Evolutionary conservation across 2,888 invertebrate genomes (phyloP).

Genomic region (Parasteatoda lunata): DNA sequence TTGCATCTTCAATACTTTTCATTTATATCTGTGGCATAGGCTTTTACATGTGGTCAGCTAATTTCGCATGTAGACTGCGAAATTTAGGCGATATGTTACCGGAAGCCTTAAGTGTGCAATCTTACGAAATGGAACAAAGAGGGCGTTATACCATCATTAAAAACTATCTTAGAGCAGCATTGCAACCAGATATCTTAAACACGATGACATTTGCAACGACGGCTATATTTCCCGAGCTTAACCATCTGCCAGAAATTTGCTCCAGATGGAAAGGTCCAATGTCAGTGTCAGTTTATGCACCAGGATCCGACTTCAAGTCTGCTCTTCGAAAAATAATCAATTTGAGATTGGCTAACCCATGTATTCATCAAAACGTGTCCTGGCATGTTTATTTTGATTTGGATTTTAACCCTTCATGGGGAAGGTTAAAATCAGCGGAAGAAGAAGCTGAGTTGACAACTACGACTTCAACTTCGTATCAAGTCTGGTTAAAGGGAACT

Average conservation of each 20-base stretch:
- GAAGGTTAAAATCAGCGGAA: constrained; percentile 63
- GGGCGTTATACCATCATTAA: constrained; percentile 60
- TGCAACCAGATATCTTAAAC: constrained; percentile 5
- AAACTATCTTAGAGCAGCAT: constrained; percentile 61
- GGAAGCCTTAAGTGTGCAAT: not conserved
- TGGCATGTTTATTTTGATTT: constrained; percentile 92
- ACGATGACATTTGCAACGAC: constrained; percentile 82
- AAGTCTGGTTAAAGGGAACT: constrained; percentile 32
- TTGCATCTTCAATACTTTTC: constrained; percentile 45
- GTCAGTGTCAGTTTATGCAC: constrained; percentile 82
- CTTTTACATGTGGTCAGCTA: constrained; percentile 53
- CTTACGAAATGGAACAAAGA: constrained; percentile 66
- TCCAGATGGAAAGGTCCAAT: constrained; percentile 83
- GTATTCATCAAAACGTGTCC: constrained; percentile 86
- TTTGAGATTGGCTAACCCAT: constrained; percentile 79
- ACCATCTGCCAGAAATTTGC: constrained; percentile 81
- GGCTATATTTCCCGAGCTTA: constrained; percentile 82
- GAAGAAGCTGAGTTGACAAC: constrained; percentile 46
- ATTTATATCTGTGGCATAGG: constrained; percentile 56
- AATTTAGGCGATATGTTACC: constrained; percentile 26
- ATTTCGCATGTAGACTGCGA: constrained; percentile 38
- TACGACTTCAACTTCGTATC: constrained; percentile 12
- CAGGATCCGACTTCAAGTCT: constrained; percentile 80
- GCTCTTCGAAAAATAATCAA: constrained; percentile 80
- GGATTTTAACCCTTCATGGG: constrained; percentile 61